These are phyloP conservation scores for Solea solea DNA, from an alignment of 2,113 vertebrate species.

Conservation along the genomic window DNA sequence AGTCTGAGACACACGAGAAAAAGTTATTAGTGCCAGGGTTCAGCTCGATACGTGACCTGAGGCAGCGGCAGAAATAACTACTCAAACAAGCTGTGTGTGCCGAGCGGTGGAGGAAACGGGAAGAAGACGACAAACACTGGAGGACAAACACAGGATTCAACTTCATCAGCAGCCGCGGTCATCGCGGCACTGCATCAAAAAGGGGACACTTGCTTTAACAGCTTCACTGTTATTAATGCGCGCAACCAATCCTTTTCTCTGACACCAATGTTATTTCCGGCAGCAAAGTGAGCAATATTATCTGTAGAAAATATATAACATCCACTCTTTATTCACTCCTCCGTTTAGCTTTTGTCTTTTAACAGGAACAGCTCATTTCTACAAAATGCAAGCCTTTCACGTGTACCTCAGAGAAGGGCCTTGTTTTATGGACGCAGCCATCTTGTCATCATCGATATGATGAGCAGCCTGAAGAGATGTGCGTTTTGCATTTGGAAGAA, in stretches of 20 bases:
- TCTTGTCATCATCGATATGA: no score
- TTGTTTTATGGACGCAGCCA: no score
- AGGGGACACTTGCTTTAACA: slow-evolving; percentile 8
- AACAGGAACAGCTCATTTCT: no score
- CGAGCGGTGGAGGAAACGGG: slow-evolving; percentile 33
- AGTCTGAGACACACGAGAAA: slow-evolving; percentile 18
- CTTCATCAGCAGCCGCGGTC: slow-evolving; percentile 29
- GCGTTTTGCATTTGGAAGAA: no score
- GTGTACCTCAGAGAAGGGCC: no score
- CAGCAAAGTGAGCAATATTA: not conserved
- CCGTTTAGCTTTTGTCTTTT: no score
- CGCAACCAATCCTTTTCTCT: slow-evolving; percentile 6
- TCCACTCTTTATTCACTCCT: no score
- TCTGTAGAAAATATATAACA: no score
- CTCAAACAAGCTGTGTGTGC: slow-evolving; percentile 44
- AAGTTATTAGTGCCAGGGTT: slow-evolving; percentile 57
- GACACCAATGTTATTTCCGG: not conserved
- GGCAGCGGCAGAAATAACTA: slow-evolving; percentile 58
- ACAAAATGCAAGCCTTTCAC: no score
- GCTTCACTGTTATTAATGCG: not conserved
- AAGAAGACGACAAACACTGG: slow-evolving; percentile 24
- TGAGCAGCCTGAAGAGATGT: no score
- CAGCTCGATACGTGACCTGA: slow-evolving; percentile 60
- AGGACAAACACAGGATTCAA: slow-evolving; percentile 42
- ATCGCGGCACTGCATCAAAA: slow-evolving; percentile 43